A percentile compares a stretch with the other conserved stretches of the same genome.
Evolutionary conservation across 2,888 invertebrate species (phyloP).

Genomic region (Baccha elongata): DNA sequence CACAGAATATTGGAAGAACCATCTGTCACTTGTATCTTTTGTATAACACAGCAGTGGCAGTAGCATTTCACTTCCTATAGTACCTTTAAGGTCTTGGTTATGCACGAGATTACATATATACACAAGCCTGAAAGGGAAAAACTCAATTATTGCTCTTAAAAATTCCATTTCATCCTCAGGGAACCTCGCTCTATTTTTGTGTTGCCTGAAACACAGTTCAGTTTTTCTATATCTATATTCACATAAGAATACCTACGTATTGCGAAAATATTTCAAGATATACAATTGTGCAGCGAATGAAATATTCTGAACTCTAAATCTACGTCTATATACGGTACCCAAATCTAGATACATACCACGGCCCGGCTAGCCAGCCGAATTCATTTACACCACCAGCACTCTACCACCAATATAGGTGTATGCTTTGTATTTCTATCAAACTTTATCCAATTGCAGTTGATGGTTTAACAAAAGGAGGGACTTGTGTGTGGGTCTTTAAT

Average conservation of each 20-base stretch:
- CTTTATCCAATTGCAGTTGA: slow-evolving; percentile 68
- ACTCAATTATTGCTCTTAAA: slow-evolving; percentile 72
- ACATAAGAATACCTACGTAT: slow-evolving; percentile 11
- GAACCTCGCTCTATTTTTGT: slow-evolving; percentile 11
- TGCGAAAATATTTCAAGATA: slow-evolving; percentile 67
- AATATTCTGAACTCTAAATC: slow-evolving; percentile 55
- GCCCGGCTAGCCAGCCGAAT: slow-evolving; percentile 9
- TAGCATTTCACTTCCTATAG: slow-evolving; percentile 63
- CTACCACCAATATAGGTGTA: slow-evolving; percentile 2
- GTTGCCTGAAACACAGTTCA: slow-evolving; percentile 28
- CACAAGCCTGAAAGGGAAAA: slow-evolving; percentile 66
- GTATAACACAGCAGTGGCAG: slow-evolving; percentile 13
- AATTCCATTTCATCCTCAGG: slow-evolving; percentile 68
- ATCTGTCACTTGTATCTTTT: neutral
- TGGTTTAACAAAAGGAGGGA: slow-evolving; percentile 63
- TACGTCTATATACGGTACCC: neutral
- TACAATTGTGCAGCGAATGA: slow-evolving; percentile 72
- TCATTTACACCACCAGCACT: slow-evolving; percentile 13
- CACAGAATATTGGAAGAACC: neutral
- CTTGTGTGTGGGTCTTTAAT: slow-evolving; percentile 67
- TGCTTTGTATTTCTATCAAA: slow-evolving; percentile 33
- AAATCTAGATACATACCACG: neutral
- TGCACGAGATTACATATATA: slow-evolving; percentile 66
- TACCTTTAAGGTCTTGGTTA: slow-evolving; percentile 57
- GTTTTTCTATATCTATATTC: slow-evolving; percentile 25